phyloP scores from a whole-genome alignment of 2,888 invertebrate species.

The Drosophila mayaguana region DNA sequence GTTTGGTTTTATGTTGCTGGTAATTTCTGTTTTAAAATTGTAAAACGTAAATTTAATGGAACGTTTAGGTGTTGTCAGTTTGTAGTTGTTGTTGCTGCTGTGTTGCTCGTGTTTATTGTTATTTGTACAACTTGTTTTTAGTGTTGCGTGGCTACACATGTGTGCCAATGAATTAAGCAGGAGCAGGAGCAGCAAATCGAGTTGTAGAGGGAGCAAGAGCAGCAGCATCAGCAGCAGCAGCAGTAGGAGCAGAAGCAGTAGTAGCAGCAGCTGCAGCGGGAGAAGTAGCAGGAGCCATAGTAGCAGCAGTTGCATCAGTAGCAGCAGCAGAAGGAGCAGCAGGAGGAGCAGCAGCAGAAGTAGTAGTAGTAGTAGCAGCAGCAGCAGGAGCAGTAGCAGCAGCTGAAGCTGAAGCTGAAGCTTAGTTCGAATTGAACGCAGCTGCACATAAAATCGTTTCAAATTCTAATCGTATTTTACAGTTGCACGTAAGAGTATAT shows the following conservation, averaged over 20 bases:
- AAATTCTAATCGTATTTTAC: background rate
- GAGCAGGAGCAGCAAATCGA: background rate
- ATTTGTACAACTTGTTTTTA: conserved; percentile 14
- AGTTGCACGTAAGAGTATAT: background rate
- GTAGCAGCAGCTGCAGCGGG: background rate
- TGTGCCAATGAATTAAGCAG: conserved; percentile 40
- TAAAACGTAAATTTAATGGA: conserved; percentile 76
- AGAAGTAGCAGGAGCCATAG: background rate
- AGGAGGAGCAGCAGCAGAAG: background rate
- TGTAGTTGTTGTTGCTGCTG: conserved; percentile 20
- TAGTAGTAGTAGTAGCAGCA: background rate
- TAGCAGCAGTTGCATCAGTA: background rate
- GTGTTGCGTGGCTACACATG: conserved; percentile 24
- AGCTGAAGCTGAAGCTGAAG: background rate
- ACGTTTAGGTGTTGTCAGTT: conserved; percentile 69
- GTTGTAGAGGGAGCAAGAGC: background rate
- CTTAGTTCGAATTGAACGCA: background rate
- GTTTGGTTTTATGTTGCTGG: conserved; percentile 69
- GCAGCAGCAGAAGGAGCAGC: background rate
- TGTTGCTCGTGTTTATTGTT: conserved; percentile 21
- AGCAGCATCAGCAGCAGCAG: background rate
- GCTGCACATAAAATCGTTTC: background rate
- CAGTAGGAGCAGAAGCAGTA: background rate
- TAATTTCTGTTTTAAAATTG: conserved; percentile 79
- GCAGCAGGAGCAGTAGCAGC: background rate